Conservation (phyloP, 2,888 invertebrate species). For the Tachina fera region DNA sequence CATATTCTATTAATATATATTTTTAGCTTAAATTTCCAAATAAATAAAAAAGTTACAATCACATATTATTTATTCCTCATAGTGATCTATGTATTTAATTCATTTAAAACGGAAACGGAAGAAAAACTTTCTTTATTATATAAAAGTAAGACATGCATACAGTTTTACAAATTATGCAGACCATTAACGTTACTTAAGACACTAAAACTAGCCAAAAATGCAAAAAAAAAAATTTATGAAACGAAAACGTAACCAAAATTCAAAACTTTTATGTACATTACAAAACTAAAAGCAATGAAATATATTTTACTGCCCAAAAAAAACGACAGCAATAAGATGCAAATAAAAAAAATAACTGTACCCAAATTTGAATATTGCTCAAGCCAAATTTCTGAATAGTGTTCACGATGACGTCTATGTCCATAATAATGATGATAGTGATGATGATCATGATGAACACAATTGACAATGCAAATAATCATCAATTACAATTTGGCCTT, state of each 20-base stretch:
- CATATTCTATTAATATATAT: no score
- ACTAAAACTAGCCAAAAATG: conserved; percentile 36
- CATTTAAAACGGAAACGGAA: conserved; percentile 76
- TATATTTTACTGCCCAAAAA: conserved; percentile 4
- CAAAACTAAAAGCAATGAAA: conserved; percentile 23
- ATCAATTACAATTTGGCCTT: conserved; percentile 68
- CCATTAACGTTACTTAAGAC: conserved; percentile 74
- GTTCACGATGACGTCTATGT: conserved; percentile 42
- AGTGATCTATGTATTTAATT: conserved; percentile 2
- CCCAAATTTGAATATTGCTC: conserved; percentile 26
- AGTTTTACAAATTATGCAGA: conserved; percentile 46
- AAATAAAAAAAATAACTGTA: conserved; percentile 60
- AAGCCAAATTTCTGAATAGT: conserved; percentile 38
- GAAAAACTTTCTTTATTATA: conserved; percentile 75
- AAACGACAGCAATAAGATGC: conserved; percentile 38
- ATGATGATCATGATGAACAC: conserved; percentile 39
- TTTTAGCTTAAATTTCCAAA: no score
- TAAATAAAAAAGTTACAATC: not conserved
- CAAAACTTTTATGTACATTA: conserved; percentile 49
- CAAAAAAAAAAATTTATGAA: not conserved
- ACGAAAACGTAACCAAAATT: not conserved
- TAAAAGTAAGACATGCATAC: conserved; percentile 37
- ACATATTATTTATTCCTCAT: not conserved
- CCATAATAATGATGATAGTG: conserved; percentile 22
- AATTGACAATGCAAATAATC: conserved; percentile 43